Conservation (phyloP, 2,797 vertebrate genomes). For the Argyrosomus regius region DNA sequence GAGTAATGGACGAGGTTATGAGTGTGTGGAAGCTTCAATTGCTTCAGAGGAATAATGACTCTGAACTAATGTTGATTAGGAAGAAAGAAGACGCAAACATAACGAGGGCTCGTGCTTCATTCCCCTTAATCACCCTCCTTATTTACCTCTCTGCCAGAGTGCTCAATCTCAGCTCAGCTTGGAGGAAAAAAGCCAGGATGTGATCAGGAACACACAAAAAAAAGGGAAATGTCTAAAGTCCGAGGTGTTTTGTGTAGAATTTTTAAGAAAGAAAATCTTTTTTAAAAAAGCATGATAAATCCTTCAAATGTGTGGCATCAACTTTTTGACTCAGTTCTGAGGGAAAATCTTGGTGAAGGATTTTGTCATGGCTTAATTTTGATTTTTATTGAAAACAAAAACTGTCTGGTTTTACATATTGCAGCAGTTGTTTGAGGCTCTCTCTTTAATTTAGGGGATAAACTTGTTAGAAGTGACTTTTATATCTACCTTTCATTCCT, state of each 20-base stretch:
- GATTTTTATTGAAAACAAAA: neutral
- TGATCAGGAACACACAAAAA: constrained; percentile 9
- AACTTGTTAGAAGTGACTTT: neutral
- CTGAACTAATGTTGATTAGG: constrained; percentile 83
- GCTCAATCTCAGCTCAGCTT: constrained; percentile 38
- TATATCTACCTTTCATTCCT: neutral
- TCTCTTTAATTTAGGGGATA: neutral
- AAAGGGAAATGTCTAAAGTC: neutral
- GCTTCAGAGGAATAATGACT: constrained; percentile 77
- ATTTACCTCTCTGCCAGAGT: constrained; percentile 70
- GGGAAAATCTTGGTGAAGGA: neutral
- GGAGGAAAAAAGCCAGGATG: neutral
- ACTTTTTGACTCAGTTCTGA: neutral
- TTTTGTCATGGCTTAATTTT: neutral
- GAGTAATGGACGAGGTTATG: constrained; percentile 73
- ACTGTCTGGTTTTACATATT: no score
- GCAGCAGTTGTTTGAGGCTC: neutral
- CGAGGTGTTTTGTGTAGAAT: neutral
- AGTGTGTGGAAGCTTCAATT: constrained; percentile 66
- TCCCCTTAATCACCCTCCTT: constrained; percentile 73
- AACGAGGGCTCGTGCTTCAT: constrained; percentile 65
- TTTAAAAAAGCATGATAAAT: neutral
- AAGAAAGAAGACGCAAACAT: constrained; percentile 63
- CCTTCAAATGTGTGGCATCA: neutral
- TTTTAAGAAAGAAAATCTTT: neutral